Evolutionary conservation across 2,888 invertebrate species (phyloP).

Genomic region (Acleris emargana): DNA sequence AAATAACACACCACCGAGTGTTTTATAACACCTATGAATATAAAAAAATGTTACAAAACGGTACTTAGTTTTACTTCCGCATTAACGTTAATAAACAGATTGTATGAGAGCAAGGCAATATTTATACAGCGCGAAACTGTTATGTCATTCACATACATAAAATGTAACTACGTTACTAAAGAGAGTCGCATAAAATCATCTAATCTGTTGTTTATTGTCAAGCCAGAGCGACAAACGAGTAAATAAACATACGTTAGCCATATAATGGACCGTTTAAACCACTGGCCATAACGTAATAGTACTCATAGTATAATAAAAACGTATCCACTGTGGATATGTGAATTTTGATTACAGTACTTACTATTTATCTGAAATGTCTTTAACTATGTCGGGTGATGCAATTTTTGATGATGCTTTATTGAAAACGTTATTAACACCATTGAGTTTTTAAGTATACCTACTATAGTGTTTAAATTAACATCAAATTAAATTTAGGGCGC

Average conservation of each 20-base stretch:
- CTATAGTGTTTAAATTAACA: no score
- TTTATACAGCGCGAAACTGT: conserved; percentile 21
- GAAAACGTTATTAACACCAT: no score
- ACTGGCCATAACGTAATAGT: conserved; percentile 28
- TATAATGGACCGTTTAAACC: conserved; percentile 14
- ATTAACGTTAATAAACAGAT: conserved; percentile 7
- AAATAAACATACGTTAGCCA: conserved; percentile 9
- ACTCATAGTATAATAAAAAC: not conserved
- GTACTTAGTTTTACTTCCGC: conserved; percentile 18
- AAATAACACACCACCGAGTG: no score
- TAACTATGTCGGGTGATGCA: no score
- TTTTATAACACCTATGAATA: not conserved
- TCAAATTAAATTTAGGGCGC: no score
- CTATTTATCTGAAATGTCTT: no score
- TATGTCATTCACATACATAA: conserved; percentile 22
- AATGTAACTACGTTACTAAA: not conserved
- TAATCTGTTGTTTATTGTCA: conserved; percentile 11
- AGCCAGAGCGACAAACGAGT: conserved; percentile 5
- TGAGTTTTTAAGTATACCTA: no score
- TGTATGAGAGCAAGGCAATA: conserved; percentile 15
- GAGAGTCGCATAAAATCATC: conserved; percentile 3
- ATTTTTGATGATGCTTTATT: no score
- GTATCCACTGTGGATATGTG: not conserved
- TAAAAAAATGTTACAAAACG: conserved; percentile 9
- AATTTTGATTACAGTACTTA: not conserved